Percentiles rank a stretch among this genome's conserved stretches.
Evolutionary conservation across 2,888 invertebrate genomes (phyloP).

Genomic region (Calameuta idolon): DNA sequence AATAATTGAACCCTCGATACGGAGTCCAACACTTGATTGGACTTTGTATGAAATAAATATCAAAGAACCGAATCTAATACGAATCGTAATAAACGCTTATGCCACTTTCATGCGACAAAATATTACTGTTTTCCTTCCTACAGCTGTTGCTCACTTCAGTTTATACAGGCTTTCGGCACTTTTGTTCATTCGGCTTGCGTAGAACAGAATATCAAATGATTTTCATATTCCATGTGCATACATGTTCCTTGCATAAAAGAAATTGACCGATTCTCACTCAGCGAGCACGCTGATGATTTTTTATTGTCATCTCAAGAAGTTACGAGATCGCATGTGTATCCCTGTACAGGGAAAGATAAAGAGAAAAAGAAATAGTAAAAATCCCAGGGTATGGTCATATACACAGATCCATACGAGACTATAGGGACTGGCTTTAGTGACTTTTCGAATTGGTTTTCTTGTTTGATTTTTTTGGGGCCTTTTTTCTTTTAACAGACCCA

Average conservation of each 20-base stretch:
- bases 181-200: neutral
- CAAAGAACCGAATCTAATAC: neutral
- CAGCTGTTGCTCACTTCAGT: too few species aligned
- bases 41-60: neutral
- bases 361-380: neutral
- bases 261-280: neutral
- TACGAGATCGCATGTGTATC: neutral
- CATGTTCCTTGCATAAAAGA: neutral
- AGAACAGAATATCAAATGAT: neutral
- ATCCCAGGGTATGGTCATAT: neutral
- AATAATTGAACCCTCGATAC: neutral
- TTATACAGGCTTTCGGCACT: neutral
- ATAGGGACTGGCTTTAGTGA: neutral
- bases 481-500: neutral
- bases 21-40: neutral
- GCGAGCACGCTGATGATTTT: neutral
- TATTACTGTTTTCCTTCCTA: too few species aligned
- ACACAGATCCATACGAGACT: neutral
- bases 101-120: too few species aligned
- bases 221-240: neutral
- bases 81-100: neutral
- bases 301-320: neutral
- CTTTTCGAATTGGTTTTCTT: neutral
- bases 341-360: neutral
- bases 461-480: neutral